Conservation (phyloP, 2,888 invertebrate genomes). For the Chymomyza caudatula region DNA sequence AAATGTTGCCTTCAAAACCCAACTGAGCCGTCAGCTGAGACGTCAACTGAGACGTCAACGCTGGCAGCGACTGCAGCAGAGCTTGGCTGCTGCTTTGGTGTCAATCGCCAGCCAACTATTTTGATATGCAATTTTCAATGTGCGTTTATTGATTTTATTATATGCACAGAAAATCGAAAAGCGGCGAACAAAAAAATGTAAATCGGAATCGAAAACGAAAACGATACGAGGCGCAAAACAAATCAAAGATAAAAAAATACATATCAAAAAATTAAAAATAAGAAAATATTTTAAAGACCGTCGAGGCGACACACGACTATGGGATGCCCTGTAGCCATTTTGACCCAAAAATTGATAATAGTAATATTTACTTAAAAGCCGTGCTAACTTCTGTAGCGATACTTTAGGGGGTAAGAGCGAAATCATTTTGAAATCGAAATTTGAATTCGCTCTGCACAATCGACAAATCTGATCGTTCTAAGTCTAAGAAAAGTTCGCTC, state of each 20-base stretch:
- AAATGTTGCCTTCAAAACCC: constrained; percentile 64
- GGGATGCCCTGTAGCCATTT: no score
- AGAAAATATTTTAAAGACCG: no score
- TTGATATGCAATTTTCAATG: constrained; percentile 60
- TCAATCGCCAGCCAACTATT: constrained; percentile 39
- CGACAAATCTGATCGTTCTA: no score
- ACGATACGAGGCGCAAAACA: not conserved
- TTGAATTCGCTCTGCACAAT: no score
- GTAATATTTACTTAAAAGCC: no score
- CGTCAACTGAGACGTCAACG: not conserved
- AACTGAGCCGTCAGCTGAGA: not conserved
- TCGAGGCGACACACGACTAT: not conserved
- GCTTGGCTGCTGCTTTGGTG: constrained; percentile 37
- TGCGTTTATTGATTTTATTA: constrained; percentile 71
- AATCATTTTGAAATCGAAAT: no score
- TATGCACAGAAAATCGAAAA: constrained; percentile 32
- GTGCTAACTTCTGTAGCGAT: no score
- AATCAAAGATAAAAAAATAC: not conserved
- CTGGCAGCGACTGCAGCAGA: not conserved
- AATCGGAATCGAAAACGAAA: constrained; percentile 57
- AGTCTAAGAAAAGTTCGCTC: no score
- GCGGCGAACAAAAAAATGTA: constrained; percentile 55
- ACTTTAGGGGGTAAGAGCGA: no score
- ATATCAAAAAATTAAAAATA: not conserved
- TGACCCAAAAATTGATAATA: no score